Base-by-base conservation (phyloP, 2,888 invertebrate genomes). In the Dichetophora obliterata region DNA sequence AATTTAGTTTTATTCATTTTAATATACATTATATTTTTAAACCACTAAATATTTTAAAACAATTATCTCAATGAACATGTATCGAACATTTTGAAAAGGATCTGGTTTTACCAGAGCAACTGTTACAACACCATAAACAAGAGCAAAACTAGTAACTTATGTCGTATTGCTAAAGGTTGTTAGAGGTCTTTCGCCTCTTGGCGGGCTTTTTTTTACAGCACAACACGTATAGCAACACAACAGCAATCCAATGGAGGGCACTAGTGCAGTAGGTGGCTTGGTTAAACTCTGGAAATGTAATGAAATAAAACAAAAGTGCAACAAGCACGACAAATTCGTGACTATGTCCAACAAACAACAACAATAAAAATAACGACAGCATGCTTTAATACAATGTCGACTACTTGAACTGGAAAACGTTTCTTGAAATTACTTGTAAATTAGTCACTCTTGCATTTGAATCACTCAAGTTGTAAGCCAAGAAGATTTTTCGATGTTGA, bases 181-280 rank as follows among this genome's bases (percentile, higher is more conserved):
- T 48, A n/a, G 43, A 68, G 68, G 68, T 48, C 68, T 43, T 68
- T 43, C 48, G 68, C 65, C 65, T 68, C 31, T 68, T 68, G 22
- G 16, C 48, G 43, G 1, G 43, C 5, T 68, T 68, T 61, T 61
- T 27, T 5, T 61, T 61, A 16, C 43, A 2, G 43, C 43, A n/a
- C n/a, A n/a, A n/a, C n/a, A n/a, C n/a, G n/a, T 19, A 5, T 54
- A 24, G 9, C 24, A 16, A 31, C 27, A 16, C 61, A 61, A 19
- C n/a, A 9, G 61, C 27, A 61, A 16, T 14, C 5, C 27, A 61
- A 24, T 61, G 61, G 61, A 24, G 19, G 43, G 43, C 43, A 43
- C 43, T 43, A 43, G 43, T 43, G 43, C 43, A 43, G 43, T 43
- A 43, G 43, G 43, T 43, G 43, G 43, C 43, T 43, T 43, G 43